Evolutionary conservation across 2,113 vertebrate genomes (phyloP).

Genomic region (Oryzias melastigma): DNA sequence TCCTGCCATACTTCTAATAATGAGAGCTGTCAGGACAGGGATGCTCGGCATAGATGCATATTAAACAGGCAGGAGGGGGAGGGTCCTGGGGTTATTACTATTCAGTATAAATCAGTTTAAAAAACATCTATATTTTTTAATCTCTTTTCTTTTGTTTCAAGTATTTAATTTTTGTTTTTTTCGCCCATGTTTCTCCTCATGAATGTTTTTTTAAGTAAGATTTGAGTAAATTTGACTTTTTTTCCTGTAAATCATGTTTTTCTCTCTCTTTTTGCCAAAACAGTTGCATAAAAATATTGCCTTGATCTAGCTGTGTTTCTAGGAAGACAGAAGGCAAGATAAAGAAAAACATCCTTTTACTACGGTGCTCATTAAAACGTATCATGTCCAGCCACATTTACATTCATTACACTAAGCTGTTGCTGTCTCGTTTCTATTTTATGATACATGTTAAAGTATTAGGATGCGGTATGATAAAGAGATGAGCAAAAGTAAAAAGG

Average conservation of each 20-base stretch:
- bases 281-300: no score
- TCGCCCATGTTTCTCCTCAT: slow-evolving; percentile 15
- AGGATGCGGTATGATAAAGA: slow-evolving; percentile 7
- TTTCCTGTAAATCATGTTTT: no score
- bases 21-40: slow-evolving; percentile 94
- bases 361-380: slow-evolving; percentile 67
- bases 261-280: no score
- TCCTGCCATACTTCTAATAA: slow-evolving; percentile 97
- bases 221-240: no score
- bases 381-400: slow-evolving; percentile 56
- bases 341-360: slow-evolving; percentile 59
- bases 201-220: no score
- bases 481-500: slow-evolving; percentile 34
- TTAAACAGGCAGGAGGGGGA: slow-evolving; percentile 97
- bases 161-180: slow-evolving; percentile 38
- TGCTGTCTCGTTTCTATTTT: slow-evolving; percentile 26
- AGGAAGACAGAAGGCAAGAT: slow-evolving; percentile 59
- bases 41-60: slow-evolving; percentile 99
- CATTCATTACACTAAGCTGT: slow-evolving; percentile 22
- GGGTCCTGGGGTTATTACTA: slow-evolving; percentile 95
- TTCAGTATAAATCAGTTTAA: slow-evolving; percentile 99
- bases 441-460: slow-evolving; percentile 10
- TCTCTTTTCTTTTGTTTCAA: slow-evolving; percentile 57
- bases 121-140: slow-evolving; percentile 89
- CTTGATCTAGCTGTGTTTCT: slow-evolving; percentile 50